Evolutionary conservation across 2,888 invertebrate genomes (phyloP), one percentile per base, ranked within the genome.

Genomic region (Troilus luridus): DNA sequence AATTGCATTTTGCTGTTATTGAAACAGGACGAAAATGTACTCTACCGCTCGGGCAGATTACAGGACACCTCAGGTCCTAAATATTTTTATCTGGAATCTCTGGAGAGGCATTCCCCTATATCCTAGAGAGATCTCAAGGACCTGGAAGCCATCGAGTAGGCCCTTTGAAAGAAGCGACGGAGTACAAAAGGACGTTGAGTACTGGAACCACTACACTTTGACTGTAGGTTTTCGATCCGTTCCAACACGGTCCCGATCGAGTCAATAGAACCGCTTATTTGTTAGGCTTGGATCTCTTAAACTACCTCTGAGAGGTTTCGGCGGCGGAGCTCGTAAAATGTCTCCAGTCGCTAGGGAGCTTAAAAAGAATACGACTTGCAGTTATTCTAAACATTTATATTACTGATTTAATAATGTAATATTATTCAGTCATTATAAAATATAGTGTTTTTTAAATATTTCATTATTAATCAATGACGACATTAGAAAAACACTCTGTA

Each of bases 141-240:
- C 72, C 9, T 14, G 67, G 24, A 67, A 12, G 67, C 27, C 72
- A 19, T 77, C 21, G 17, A 77, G 72, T 77, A 41, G 72, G n/a
- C 24, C 41, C 72, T 77, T 77, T 77, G 72, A 77, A 77, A 77
- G 41, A 77, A 77, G 27, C 72, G 72, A 77, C 7, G 41, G 17
- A 9, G 72, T 27, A 77, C 72, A 77, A 77, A 77, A 27, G 19
- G 72, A 77, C 27, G 8, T 77, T 8, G 72, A 77, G 72, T 17
- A 41, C 72, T 19, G 0, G 41, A 9, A 27, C 17, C 72, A 41
- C 72, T 77, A 77, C 72, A 77, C 72, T 77, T 77, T 41, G 72
- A 77, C 72, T 64, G 72, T 77, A 41, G 72, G 72, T 77, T 67
- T 77, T 77, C 72, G 27, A 77, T 77, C 72, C 41, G 27, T 77